Evolutionary conservation across 2,888 invertebrate genomes (phyloP).

Genomic region (Amphipoea lucens): DNA sequence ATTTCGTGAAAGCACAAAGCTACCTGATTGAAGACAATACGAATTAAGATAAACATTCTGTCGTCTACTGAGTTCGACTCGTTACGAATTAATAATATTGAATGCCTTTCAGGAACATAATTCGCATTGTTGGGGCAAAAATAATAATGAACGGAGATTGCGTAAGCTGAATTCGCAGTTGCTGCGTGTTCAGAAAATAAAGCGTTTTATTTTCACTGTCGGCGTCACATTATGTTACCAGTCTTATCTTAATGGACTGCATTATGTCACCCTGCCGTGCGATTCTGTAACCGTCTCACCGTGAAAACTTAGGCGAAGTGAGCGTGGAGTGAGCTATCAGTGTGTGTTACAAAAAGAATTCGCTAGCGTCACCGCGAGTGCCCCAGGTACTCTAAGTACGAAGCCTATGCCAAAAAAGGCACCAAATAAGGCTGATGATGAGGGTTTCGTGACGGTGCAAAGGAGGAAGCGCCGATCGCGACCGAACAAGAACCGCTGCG

Average conservation of each 20-base stretch:
- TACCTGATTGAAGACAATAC: neutral
- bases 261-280: constrained; percentile 5
- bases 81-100: constrained; percentile 25
- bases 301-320: too few relatives aligned
- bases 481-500: too few relatives aligned
- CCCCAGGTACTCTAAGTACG: too few relatives aligned
- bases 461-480: too few relatives aligned
- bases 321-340: too few relatives aligned
- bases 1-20: constrained; percentile 20
- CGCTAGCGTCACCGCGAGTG: too few relatives aligned
- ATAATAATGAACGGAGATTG: constrained; percentile 31
- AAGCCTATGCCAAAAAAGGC: too few relatives aligned
- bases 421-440: too few relatives aligned
- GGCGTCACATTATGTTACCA: constrained; percentile 13
- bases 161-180: constrained; percentile 27
- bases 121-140: constrained; percentile 19
- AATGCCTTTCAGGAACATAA: constrained; percentile 21
- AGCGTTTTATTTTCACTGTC: constrained; percentile 7
- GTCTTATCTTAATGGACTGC: constrained; percentile 9
- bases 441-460: too few relatives aligned
- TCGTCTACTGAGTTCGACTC: neutral
- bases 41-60: constrained; percentile 15
- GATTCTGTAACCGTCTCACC: too few relatives aligned
- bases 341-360: too few relatives aligned
- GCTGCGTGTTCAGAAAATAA: constrained; percentile 29